These are phyloP conservation scores for Harpagus bidentatus DNA, from an alignment of 2,113 vertebrate genomes.

Conservation along the genomic window DNA sequence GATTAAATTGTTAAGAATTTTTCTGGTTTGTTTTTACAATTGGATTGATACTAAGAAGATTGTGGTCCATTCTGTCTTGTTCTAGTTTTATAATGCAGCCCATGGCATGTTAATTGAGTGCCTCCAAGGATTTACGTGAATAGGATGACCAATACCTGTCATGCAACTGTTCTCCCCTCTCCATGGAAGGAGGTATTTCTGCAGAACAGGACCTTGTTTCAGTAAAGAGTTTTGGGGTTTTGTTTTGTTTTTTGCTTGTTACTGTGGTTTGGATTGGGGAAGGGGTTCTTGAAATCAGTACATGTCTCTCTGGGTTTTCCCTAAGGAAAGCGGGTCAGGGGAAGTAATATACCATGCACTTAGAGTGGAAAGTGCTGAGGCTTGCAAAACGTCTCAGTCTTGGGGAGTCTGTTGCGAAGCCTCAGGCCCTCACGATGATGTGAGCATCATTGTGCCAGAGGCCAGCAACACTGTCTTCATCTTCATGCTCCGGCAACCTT, in stretches of 20 bases:
- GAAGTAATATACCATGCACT: not conserved
- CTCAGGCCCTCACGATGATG: not conserved
- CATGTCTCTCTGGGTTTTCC: not conserved
- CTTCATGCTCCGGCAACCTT: not conserved
- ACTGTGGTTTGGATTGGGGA: not conserved
- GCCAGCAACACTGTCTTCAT: not conserved
- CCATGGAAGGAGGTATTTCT: not conserved
- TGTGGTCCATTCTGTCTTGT: not conserved
- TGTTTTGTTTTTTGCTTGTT: not conserved
- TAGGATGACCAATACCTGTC: not conserved
- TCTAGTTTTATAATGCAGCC: not conserved
- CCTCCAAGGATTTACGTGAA: not conserved
- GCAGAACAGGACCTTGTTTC: not conserved
- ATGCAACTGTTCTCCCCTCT: not conserved
- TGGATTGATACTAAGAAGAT: not conserved
- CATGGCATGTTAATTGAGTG: not conserved
- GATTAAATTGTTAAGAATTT: not conserved
- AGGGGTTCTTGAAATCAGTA: not conserved
- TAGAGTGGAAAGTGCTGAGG: not conserved
- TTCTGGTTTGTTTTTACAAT: not conserved
- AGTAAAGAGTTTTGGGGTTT: not conserved
- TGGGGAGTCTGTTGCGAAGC: not conserved
- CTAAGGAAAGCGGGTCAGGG: not conserved
- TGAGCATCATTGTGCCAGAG: not conserved
- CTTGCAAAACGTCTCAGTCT: not conserved